Percentiles rank a stretch among this genome's conserved stretches.
phyloP scores from a whole-genome alignment of 2,888 invertebrate genomes.

The Troides aeacus region DNA sequence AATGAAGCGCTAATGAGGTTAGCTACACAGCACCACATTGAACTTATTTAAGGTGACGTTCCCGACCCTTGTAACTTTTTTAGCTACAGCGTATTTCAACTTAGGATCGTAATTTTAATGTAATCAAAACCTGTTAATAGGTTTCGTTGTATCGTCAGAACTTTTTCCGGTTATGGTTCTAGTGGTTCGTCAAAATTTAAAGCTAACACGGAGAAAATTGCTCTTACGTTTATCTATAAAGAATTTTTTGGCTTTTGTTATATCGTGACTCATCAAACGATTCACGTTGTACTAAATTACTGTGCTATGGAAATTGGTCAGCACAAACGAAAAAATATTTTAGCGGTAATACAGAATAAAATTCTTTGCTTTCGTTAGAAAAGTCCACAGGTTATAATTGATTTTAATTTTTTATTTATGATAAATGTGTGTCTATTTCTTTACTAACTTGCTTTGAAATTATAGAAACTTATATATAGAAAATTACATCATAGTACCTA shows the following conservation, averaged over 20 bases:
- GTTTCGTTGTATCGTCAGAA: neutral
- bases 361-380: neutral
- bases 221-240: neutral
- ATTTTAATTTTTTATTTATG: neutral
- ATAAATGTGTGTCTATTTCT: neutral
- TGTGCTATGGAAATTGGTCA: neutral
- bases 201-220: conserved; percentile 2
- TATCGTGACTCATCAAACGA: neutral
- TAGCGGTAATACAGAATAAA: neutral
- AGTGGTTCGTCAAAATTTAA: conserved; percentile 2
- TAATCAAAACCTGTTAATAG: neutral
- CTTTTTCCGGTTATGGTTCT: neutral
- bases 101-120: too few relatives aligned
- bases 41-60: too few relatives aligned
- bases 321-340: neutral
- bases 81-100: too few relatives aligned
- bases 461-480: too few relatives aligned
- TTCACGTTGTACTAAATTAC: neutral
- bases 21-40: too few relatives aligned
- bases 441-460: too few relatives aligned
- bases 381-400: neutral
- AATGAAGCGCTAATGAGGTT: too few relatives aligned
- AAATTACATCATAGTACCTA: too few relatives aligned
- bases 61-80: too few relatives aligned
- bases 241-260: neutral